Conservation (phyloP, 2,888 invertebrate genomes). For the Danaus chrysippus region DNA sequence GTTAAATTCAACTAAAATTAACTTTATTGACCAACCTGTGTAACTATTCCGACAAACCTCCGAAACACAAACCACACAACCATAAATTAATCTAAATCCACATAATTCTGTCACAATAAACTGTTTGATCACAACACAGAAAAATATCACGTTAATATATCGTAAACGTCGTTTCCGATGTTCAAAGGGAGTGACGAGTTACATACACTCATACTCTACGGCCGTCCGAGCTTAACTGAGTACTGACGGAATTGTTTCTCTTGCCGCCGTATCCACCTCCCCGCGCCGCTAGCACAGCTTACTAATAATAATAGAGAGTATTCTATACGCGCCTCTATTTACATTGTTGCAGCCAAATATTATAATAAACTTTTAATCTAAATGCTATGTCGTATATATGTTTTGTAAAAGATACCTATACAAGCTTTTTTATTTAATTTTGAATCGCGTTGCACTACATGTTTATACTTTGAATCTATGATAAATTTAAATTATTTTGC, state of each 20-base stretch:
- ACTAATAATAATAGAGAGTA: not conserved
- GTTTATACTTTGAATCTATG: no score
- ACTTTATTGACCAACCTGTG: slow-evolving; percentile 5
- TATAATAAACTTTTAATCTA: not conserved
- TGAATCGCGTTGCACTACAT: no score
- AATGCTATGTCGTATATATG: not conserved
- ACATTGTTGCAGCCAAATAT: not conserved
- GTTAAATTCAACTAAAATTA: slow-evolving; percentile 1
- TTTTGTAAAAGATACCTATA: no score
- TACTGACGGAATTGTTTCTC: slow-evolving; percentile 9
- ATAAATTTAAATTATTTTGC: no score
- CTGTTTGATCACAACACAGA: slow-evolving; percentile 24
- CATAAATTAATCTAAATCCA: slow-evolving; percentile 23
- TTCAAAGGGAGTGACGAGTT: slow-evolving; percentile 8
- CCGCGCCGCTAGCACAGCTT: slow-evolving; percentile 4
- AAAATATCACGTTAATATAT: slow-evolving; percentile 13
- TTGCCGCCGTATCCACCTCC: slow-evolving; percentile 14
- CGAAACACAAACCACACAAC: slow-evolving; percentile 23
- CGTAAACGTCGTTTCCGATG: slow-evolving; percentile 13
- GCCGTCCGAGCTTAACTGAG: slow-evolving; percentile 21
- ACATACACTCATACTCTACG: slow-evolving; percentile 9
- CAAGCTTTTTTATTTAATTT: no score
- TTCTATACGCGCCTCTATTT: not conserved
- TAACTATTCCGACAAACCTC: slow-evolving; percentile 9
- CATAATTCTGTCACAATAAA: slow-evolving; percentile 27